phyloP scores from a whole-genome alignment of 2,797 vertebrate genomes.

The Pangasius djambal region DNA sequence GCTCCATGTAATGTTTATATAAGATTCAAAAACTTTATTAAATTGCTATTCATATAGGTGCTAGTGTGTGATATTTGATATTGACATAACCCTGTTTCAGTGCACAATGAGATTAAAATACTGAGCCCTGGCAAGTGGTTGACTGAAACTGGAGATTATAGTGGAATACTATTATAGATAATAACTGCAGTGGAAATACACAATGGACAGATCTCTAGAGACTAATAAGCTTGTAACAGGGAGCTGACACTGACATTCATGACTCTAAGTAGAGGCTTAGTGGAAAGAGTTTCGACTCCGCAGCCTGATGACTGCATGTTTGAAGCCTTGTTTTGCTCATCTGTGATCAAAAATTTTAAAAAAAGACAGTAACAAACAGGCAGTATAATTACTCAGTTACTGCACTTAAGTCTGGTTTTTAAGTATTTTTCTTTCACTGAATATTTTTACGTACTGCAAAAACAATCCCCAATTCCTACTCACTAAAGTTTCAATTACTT shows the following conservation, averaged over 20 bases:
- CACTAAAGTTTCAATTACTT: background rate
- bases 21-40: background rate
- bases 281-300: background rate
- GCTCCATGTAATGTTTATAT: background rate
- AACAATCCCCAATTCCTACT: background rate
- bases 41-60: background rate
- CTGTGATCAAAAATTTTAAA: no score
- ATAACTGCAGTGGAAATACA: background rate
- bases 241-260: background rate
- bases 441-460: background rate
- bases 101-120: background rate
- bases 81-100: background rate
- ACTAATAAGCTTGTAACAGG: slow-evolving; percentile 15
- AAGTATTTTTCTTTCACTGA: background rate
- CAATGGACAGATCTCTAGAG: slow-evolving; percentile 1
- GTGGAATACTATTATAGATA: background rate
- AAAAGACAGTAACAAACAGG: background rate
- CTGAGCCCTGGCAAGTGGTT: background rate
- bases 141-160: background rate
- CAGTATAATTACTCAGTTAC: background rate
- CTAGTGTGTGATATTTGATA: background rate
- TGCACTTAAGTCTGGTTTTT: background rate
- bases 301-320: background rate
- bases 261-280: background rate
- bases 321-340: background rate